Percentiles rank a stretch among this genome's conserved stretches.
phyloP scores from a whole-genome alignment of 2,888 invertebrate species.

The Beris chalybata region DNA sequence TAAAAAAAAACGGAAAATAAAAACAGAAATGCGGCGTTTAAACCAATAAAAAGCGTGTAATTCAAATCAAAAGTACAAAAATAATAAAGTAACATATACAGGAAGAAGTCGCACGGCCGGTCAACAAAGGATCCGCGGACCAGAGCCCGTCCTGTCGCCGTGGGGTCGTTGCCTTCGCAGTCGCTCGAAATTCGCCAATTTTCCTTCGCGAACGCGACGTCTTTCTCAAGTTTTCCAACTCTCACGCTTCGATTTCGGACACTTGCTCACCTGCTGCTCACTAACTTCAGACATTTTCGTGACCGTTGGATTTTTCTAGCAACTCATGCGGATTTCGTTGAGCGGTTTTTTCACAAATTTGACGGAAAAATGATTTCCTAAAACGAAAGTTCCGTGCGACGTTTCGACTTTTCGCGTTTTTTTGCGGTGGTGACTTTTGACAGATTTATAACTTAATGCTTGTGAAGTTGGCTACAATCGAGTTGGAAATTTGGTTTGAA shows the following conservation, averaged over 20 bases:
- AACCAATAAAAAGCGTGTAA: no score
- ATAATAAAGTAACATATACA: no score
- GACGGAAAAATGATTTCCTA: conserved; percentile 7
- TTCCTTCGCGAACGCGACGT: conserved; percentile 1
- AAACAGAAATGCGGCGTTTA: no score
- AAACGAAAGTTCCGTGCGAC: conserved; percentile 1
- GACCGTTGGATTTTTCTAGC: not conserved
- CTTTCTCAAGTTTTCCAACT: conserved; percentile 10
- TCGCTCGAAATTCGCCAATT: no score
- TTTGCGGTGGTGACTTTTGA: conserved; percentile 9
- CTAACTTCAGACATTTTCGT: conserved; percentile 21
- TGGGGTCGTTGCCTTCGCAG: no score
- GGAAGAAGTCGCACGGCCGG: no score
- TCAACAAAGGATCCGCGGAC: no score
- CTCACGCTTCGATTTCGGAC: conserved; percentile 11
- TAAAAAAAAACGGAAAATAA: no score
- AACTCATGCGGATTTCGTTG: conserved; percentile 12
- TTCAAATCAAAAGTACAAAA: no score
- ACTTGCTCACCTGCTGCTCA: conserved; percentile 30
- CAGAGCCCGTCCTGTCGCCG: no score
- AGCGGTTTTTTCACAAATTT: conserved; percentile 21
- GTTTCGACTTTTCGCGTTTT: conserved; percentile 12
- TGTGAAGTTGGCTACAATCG: conserved; percentile 5
- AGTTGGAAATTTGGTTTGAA: no score
- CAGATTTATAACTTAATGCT: not conserved